Evolutionary conservation across 2,888 invertebrate genomes (phyloP), one percentile per base, ranked within the genome.

Genomic region (Thereva unica): DNA sequence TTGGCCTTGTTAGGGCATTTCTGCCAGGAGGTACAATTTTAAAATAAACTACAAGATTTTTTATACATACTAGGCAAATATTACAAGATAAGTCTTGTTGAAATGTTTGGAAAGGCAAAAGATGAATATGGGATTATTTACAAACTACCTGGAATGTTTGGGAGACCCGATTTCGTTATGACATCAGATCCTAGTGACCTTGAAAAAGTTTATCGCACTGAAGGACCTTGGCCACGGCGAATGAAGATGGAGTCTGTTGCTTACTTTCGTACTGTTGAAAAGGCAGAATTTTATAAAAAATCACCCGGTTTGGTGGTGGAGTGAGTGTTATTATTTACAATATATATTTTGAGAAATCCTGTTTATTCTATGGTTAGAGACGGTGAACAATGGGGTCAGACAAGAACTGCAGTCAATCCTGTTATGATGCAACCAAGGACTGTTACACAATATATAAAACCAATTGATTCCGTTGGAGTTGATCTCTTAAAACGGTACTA

Each of bases 391-490:
- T 89, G 89, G 89, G 84, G 86, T 35, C 82, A 85, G 52, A 83
- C 88, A 66, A 82, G 89, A n/a, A 84, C 84, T 1, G 85, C 84
- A 70, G 86, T 87, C 0, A 88, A 89, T 75, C 86, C 86, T 64
- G 82, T 86, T 38, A 80, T 89, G 76, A 78, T 89, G 78, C 84
- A 86, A 72, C 86, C 87, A 0, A 85, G 85, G 72, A 75, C 82
- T 49, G 79, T 84, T 0, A 83, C 83, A 73, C 74, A 83, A 0
- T 85, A 85, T 67, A 76, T 80, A 5, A 78, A 82, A 6, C 80
- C 77, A 6, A 78, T 85, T 68, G 82, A 83, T 37, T 80, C 82
- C 68, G 83, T 85, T 37, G 82, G 84, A 44, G 74, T 65, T 4
- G 74, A 76, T 40, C 76, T 77, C 67, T 67, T 76, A 3, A 66